Evolutionary conservation across 2,113 vertebrate genomes (phyloP), one percentile per base, ranked within the genome.

Genomic region (Corythaeola cristata): DNA sequence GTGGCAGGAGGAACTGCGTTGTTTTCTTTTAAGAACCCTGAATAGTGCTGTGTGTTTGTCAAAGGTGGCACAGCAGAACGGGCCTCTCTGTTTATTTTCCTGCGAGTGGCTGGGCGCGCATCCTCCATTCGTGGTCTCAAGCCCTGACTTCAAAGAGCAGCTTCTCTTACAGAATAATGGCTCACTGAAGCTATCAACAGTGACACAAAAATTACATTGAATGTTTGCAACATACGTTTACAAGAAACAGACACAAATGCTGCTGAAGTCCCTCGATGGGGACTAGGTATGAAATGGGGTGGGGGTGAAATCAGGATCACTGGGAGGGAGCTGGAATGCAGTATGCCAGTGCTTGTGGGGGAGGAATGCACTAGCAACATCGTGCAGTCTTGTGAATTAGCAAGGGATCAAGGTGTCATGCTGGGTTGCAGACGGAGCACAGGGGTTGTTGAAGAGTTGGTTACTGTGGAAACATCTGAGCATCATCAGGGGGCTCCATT

Each of bases 1-100:
- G 96, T 97, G 97, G 97, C 96, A 96, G 95, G 89, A 97, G 97
- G 98, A 98, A 97, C 92, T 97, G 78, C 95, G 58, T 94, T 97
- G 96, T 96, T 94, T 95, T 89, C 94, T 96, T 97, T 96, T 73
- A 87, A 96, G 97, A 97, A 87, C 66, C 89, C 82, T 81, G 92
- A 96, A 88, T 88, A 96, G 95, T 67, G 92, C 84, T 93, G 87
- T 73, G 69, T 94, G 89, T 96, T 97, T 95, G 91, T 93, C 96
- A 96, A 96, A 97, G 84, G 85, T 97, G 92, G 94, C 59, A 82
- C 90, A 94, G 91, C 92, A 96, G 95, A 97, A 92, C 2, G 7
- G 52, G 86, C 87, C 64, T 74, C 79, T 78, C 56, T 85, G 93
- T 96, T 97, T 95, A 77, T 56, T 52, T 97, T 97, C 88, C 92